Conservation (phyloP, 2,113 vertebrate species). For the Anoura caudifer region DNA sequence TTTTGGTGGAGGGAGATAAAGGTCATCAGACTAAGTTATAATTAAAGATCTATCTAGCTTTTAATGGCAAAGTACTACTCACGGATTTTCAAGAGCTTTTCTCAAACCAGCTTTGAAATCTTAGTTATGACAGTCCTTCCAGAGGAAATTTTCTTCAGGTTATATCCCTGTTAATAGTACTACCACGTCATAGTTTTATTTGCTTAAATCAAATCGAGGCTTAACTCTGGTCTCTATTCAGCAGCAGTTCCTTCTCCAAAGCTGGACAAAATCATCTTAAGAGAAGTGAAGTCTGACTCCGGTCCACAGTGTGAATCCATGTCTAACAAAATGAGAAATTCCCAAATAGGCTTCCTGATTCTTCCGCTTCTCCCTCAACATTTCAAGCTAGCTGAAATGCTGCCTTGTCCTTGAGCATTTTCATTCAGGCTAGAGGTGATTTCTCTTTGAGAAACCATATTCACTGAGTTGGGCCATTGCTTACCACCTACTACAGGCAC, state of each 20-base stretch:
- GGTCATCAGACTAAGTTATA: neutral
- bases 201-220: neutral
- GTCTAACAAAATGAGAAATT: neutral
- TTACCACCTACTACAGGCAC: neutral
- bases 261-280: neutral
- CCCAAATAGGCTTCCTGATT: neutral
- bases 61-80: neutral
- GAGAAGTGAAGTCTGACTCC: neutral
- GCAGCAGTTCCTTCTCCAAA: conserved; percentile 2
- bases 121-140: neutral
- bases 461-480: neutral
- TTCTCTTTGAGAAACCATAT: neutral
- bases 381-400: neutral
- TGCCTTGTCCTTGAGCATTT: neutral
- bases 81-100: conserved; percentile 15
- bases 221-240: neutral
- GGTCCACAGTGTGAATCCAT: neutral
- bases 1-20: neutral
- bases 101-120: neutral
- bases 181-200: neutral
- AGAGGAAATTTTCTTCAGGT: neutral
- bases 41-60: neutral
- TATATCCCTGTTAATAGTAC: conserved; percentile 11
- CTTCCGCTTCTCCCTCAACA: neutral
- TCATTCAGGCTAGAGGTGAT: neutral